A percentile compares a stretch with the other conserved stretches of the same genome.
Conservation (phyloP, 2,113 vertebrate species). For the Columbina picui region DNA sequence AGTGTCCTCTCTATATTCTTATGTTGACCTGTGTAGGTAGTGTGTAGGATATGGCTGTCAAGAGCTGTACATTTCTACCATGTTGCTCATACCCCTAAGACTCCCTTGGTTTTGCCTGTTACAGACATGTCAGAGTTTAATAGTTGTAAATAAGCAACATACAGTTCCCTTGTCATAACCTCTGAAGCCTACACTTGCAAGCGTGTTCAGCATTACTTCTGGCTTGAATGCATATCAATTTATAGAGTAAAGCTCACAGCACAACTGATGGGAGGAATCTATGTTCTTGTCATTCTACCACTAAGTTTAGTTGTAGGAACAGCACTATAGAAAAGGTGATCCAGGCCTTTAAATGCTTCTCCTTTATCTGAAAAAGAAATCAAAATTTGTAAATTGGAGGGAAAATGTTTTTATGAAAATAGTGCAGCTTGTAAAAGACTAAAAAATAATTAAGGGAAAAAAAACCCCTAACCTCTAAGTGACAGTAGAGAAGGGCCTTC, state of each 20-base stretch:
- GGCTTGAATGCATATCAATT: not conserved
- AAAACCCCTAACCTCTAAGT: not conserved
- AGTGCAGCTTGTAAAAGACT: not conserved
- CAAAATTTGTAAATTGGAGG: not conserved
- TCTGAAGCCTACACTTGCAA: not conserved
- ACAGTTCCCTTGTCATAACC: not conserved
- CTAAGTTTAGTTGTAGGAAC: not conserved
- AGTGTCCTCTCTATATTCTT: not conserved
- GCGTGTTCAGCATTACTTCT: not conserved
- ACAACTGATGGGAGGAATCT: not conserved
- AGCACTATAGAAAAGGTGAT: not conserved
- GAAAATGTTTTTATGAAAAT: not conserved
- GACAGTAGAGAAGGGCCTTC: not conserved
- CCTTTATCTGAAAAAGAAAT: not conserved
- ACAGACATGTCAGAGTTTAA: not conserved
- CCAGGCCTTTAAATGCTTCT: not conserved
- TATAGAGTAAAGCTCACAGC: not conserved
- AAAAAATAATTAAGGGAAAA: not conserved
- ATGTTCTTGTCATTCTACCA: not conserved
- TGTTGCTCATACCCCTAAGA: not conserved
- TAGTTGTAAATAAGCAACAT: not conserved
- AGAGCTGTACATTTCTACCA: fast-evolving
- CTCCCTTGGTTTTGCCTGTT: not conserved
- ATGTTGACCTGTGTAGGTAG: not conserved
- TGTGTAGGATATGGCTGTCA: not conserved